These are phyloP conservation scores for Troglohyphantes excavatus DNA, from an alignment of 2,888 invertebrate species.

Conservation along the genomic window DNA sequence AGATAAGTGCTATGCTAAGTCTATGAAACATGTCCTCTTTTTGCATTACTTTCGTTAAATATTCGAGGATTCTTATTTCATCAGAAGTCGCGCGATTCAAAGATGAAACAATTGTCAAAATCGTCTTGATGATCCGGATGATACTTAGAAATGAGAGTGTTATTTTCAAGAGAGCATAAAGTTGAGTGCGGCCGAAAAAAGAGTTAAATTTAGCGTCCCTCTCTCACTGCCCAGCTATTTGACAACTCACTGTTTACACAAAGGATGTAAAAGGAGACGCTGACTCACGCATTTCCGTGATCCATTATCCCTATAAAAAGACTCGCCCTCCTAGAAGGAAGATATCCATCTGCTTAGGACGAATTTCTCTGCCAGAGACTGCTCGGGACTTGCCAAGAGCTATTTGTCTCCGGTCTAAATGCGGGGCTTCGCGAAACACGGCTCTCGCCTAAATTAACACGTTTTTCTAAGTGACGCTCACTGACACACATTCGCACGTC, in stretches of 20 bases:
- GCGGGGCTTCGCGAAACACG: slow-evolving; percentile 52
- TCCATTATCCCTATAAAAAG: slow-evolving; percentile 72
- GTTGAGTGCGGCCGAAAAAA: too few species aligned
- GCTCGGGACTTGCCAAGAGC: slow-evolving; percentile 70
- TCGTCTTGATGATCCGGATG: too few species aligned
- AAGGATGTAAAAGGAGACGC: slow-evolving; percentile 52
- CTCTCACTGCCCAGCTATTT: slow-evolving; percentile 42
- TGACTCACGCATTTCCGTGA: slow-evolving; percentile 43
- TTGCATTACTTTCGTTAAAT: too few species aligned
- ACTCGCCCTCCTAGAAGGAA: slow-evolving; percentile 5
- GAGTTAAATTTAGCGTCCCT: slow-evolving; percentile 48
- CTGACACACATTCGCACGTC: slow-evolving; percentile 53
- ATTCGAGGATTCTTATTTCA: too few species aligned
- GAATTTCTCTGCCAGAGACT: slow-evolving; percentile 20
- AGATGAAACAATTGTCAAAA: too few species aligned
- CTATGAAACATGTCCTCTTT: too few species aligned
- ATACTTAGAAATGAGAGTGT: too few species aligned
- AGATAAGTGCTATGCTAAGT: too few species aligned
- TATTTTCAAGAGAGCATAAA: too few species aligned
- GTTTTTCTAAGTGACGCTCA: slow-evolving; percentile 60
- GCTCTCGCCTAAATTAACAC: slow-evolving; percentile 69
- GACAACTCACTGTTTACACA: slow-evolving; percentile 66
- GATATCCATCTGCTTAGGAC: slow-evolving; percentile 68
- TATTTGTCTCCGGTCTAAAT: slow-evolving; percentile 75
- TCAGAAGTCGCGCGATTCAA: too few species aligned